Percentiles rank a stretch among this genome's conserved stretches.
phyloP scores from a whole-genome alignment of 2,113 vertebrate genomes.

The Esox niger region DNA sequence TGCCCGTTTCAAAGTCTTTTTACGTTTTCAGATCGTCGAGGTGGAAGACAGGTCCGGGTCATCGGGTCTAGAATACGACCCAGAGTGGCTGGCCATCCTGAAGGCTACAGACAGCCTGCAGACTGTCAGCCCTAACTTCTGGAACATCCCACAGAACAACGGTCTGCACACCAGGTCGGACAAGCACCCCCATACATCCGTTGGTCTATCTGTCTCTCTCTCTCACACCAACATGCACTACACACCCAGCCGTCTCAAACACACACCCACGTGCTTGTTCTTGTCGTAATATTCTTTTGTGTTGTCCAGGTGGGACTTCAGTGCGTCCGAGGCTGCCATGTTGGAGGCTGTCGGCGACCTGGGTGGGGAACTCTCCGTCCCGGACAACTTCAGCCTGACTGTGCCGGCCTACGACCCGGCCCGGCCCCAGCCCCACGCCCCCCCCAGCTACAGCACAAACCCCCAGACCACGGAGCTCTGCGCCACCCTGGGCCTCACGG shows the following conservation, averaged over 20 bases:
- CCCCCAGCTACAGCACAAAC: constrained; percentile 78
- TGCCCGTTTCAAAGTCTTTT: too few relatives aligned
- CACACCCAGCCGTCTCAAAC: background rate
- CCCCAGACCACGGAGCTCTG: constrained; percentile 96
- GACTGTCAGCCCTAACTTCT: constrained; percentile 74
- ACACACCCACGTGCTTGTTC: background rate
- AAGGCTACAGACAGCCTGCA: constrained; percentile 84
- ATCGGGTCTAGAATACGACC: constrained; percentile 85
- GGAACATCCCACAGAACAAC: constrained; percentile 91
- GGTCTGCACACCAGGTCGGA: constrained; percentile 81
- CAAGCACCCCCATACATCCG: background rate
- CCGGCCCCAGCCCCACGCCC: constrained; percentile 69
- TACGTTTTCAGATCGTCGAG: constrained; percentile 74
- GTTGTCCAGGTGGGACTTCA: constrained; percentile 88
- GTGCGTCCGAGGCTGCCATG: constrained; percentile 81
- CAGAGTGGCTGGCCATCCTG: constrained; percentile 92
- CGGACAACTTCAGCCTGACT: constrained; percentile 86
- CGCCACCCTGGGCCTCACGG: constrained; percentile 84
- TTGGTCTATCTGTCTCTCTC: background rate
- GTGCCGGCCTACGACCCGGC: constrained; percentile 79
- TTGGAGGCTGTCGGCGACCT: constrained; percentile 81
- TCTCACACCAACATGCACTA: background rate
- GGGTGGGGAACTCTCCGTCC: constrained; percentile 81
- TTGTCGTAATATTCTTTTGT: background rate
- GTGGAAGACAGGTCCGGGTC: constrained; percentile 83